Evolutionary conservation across 1,140 invertebrate species (phyloP).

Genomic region (Augochlora pura): DNA sequence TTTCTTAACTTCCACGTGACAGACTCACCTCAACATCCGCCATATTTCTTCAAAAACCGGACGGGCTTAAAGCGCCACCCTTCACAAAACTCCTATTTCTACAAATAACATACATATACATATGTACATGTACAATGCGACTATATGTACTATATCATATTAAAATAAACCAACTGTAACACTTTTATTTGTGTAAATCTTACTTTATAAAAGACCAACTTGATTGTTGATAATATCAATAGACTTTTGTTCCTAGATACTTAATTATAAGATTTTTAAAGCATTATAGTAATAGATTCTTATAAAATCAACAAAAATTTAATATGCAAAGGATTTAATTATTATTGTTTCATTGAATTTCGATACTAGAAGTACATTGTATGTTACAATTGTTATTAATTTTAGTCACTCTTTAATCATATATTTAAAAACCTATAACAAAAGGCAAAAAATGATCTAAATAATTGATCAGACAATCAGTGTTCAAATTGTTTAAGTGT

Average conservation of each 20-base stretch:
- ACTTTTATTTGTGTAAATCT: background rate
- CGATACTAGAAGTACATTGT: too few relatives aligned
- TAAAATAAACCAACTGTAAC: background rate
- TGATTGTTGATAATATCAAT: background rate
- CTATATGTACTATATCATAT: background rate
- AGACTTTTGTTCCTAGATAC: background rate
- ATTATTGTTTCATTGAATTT: too few relatives aligned
- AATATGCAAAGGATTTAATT: too few relatives aligned
- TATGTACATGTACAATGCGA: too few relatives aligned
- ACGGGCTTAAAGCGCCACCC: slow-evolving; percentile 45
- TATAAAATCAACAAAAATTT: background rate
- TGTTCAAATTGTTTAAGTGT: too few relatives aligned
- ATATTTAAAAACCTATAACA: too few relatives aligned
- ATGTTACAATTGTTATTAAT: too few relatives aligned
- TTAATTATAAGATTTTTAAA: background rate
- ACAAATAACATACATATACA: background rate
- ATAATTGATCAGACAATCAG: too few relatives aligned
- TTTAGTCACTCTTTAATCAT: too few relatives aligned
- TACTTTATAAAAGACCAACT: background rate
- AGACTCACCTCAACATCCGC: slow-evolving; percentile 77
- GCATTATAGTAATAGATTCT: background rate
- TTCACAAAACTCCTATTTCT: slow-evolving; percentile 17
- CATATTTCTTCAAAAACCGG: slow-evolving; percentile 75
- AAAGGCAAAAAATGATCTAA: too few relatives aligned
- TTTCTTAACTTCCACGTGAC: slow-evolving; percentile 72